Conservation (phyloP, 2,888 invertebrate species). For the Zhuqinia jingwanae region DNA sequence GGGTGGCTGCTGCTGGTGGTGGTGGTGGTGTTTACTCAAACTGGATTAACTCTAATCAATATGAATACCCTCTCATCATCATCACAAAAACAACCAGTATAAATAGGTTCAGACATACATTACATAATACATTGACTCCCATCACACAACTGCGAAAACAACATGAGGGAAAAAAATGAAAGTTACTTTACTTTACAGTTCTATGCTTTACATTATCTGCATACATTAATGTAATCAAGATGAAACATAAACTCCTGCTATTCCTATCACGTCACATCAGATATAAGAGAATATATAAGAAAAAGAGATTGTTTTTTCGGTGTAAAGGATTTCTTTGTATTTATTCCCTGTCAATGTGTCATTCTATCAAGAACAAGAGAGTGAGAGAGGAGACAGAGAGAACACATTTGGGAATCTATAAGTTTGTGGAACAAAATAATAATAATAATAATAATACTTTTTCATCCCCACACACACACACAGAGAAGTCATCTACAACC, state of each 20-base stretch:
- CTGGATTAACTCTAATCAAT: conserved; percentile 33
- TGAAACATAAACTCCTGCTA: not conserved
- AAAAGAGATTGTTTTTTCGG: too few relatives aligned
- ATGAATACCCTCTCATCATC: conserved; percentile 19
- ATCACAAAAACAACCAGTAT: not conserved
- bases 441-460: too few relatives aligned
- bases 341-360: not conserved
- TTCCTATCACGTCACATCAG: not conserved
- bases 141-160: not conserved
- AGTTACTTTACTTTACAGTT: too few relatives aligned
- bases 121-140: too few relatives aligned
- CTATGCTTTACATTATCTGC: too few relatives aligned
- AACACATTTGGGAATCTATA: too few relatives aligned
- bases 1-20: not conserved
- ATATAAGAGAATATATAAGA: not conserved
- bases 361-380: not conserved
- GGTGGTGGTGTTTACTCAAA: not conserved
- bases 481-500: too few relatives aligned
- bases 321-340: not conserved
- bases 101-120: too few relatives aligned
- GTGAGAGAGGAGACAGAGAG: too few relatives aligned
- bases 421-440: too few relatives aligned
- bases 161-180: not conserved
- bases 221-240: not conserved
- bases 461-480: too few relatives aligned